Conservation (phyloP, 2,113 vertebrate genomes). For the Nannobrachium achirus region DNA sequence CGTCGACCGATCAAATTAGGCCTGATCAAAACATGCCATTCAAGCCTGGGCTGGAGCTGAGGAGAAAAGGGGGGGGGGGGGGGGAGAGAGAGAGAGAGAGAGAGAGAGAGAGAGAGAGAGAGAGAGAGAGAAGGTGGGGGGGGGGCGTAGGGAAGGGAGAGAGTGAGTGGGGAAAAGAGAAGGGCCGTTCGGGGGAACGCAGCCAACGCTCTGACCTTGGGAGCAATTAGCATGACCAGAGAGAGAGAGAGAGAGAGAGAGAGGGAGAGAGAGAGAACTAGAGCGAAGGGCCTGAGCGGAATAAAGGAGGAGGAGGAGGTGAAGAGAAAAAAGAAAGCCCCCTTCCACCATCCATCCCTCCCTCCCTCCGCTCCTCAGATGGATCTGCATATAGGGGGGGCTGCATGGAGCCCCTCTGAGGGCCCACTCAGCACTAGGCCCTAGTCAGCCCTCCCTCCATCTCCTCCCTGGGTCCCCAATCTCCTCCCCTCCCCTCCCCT, state of each 20-base stretch:
- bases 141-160: background rate
- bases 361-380: background rate
- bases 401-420: conserved; percentile 61
- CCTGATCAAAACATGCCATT: conserved; percentile 83
- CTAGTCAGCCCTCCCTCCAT: conserved; percentile 19
- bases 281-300: conserved; percentile 29
- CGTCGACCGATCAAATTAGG: conserved; percentile 81
- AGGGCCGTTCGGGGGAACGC: conserved; percentile 52
- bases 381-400: conserved; percentile 58
- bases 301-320: conserved; percentile 59
- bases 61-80: background rate
- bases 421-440: conserved; percentile 58
- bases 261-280: conserved; percentile 35
- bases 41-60: conserved; percentile 58
- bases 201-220: conserved; percentile 77
- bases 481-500: conserved; percentile 38
- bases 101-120: background rate
- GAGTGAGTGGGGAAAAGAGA: background rate
- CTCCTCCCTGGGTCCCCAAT: background rate
- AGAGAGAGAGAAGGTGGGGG: background rate
- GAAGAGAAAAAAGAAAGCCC: conserved; percentile 57
- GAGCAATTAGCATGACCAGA: conserved; percentile 82
- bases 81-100: background rate
- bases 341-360: conserved; percentile 18
- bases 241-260: conserved; percentile 64